phyloP scores from a whole-genome alignment of 2,888 invertebrate species.

The Eumerus sabulonum region DNA sequence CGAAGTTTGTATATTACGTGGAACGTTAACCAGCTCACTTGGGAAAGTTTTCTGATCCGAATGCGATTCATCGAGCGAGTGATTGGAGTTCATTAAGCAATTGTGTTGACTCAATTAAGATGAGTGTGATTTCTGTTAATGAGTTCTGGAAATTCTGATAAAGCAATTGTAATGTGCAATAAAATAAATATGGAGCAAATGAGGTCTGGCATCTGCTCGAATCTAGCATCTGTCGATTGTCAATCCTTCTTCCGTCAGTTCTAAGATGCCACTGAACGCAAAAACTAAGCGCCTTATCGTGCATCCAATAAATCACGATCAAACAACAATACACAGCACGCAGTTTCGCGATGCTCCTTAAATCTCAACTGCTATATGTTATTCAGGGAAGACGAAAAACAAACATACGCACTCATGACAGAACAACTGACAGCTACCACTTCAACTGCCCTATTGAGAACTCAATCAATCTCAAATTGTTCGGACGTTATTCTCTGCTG shows the following conservation, averaged over 20 bases:
- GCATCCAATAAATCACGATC: neutral
- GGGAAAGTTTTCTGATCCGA: slow-evolving; percentile 32
- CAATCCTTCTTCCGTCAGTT: slow-evolving; percentile 41
- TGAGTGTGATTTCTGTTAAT: slow-evolving; percentile 6
- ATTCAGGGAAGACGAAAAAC: slow-evolving; percentile 1
- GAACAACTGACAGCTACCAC: slow-evolving; percentile 67
- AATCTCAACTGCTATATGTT: neutral
- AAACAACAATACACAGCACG: neutral
- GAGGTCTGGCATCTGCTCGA: neutral
- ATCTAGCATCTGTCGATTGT: slow-evolving; percentile 44
- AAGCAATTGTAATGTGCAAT: neutral
- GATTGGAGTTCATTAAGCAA: slow-evolving; percentile 49
- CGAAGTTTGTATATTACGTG: slow-evolving; percentile 29
- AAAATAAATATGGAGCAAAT: neutral
- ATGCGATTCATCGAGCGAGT: slow-evolving; percentile 20
- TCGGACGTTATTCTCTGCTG: slow-evolving; percentile 62
- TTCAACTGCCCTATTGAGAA: slow-evolving; percentile 63
- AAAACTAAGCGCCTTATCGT: slow-evolving; percentile 43
- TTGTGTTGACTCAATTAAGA: neutral
- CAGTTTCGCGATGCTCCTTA: slow-evolving; percentile 1
- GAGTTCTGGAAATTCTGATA: slow-evolving; percentile 20
- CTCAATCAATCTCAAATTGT: slow-evolving; percentile 68
- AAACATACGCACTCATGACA: slow-evolving; percentile 52
- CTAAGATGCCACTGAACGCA: slow-evolving; percentile 21
- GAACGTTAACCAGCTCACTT: slow-evolving; percentile 43